A percentile compares a stretch with the other conserved stretches of the same genome.
Evolutionary conservation across 2,113 vertebrate species (phyloP).

Genomic region (Anguilla japonica): DNA sequence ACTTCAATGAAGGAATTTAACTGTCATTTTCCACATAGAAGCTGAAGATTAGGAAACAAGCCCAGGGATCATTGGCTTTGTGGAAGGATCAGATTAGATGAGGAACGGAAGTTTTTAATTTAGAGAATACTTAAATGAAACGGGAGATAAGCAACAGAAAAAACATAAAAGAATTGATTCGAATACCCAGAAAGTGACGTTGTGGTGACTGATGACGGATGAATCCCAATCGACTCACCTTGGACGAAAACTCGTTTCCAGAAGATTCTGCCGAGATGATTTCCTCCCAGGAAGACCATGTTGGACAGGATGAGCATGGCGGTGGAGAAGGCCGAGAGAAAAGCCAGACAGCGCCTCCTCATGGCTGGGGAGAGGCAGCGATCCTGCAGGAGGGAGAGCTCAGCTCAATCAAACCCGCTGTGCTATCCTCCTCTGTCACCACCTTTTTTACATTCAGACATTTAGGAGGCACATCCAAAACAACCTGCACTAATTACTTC

Average conservation of each 20-base stretch:
- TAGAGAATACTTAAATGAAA: not conserved
- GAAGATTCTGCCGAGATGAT: conserved; percentile 84
- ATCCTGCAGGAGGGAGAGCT: conserved; percentile 67
- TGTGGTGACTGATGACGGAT: not conserved
- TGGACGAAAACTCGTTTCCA: conserved; percentile 89
- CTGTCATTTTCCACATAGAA: not conserved
- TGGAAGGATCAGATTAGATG: conserved; percentile 4
- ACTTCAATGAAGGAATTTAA: not conserved
- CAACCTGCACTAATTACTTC: too few species aligned
- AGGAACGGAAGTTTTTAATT: not conserved
- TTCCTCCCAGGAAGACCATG: conserved; percentile 92
- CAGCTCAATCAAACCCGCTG: not conserved
- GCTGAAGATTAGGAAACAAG: not conserved
- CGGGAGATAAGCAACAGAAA: not conserved
- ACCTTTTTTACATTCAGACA: too few species aligned
- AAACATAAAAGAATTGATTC: not conserved
- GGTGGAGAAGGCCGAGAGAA: conserved; percentile 84
- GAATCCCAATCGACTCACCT: conserved; percentile 63
- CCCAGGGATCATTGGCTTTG: not conserved
- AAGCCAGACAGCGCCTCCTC: conserved; percentile 78
- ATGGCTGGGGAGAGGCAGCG: conserved; percentile 70
- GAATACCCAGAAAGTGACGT: not conserved
- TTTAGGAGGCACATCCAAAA: too few species aligned
- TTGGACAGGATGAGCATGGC: conserved; percentile 95
- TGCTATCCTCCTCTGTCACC: not conserved